Evolutionary conservation across 1,140 invertebrate genomes (phyloP).

Genomic region (Oscheius sp.): DNA sequence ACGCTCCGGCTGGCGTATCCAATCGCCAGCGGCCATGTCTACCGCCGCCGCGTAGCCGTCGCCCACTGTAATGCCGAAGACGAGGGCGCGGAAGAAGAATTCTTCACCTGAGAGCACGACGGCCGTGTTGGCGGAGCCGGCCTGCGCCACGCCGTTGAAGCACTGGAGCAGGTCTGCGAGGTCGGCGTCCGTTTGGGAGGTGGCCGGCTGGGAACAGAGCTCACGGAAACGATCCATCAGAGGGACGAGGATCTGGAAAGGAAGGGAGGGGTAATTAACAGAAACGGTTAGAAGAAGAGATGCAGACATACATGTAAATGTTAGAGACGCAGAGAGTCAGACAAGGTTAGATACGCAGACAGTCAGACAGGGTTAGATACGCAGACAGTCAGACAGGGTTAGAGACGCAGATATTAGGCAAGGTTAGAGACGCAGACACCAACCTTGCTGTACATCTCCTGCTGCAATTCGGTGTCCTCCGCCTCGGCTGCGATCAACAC

Average conservation of each 20-base stretch:
- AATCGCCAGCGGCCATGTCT: too few relatives aligned
- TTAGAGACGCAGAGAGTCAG: too few relatives aligned
- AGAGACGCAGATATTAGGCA: too few relatives aligned
- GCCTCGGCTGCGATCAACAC: conserved; percentile 35
- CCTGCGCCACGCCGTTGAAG: conserved; percentile 36
- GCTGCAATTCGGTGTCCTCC: conserved; percentile 24
- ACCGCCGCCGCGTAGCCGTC: not conserved
- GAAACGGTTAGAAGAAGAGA: too few relatives aligned
- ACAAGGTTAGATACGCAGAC: too few relatives aligned
- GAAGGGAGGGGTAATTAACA: not conserved
- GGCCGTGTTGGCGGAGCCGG: conserved; percentile 24
- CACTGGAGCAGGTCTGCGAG: conserved; percentile 37
- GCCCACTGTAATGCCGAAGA: not conserved
- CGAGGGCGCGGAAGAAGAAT: not conserved
- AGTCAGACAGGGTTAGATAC: too few relatives aligned
- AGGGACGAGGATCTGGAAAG: conserved; percentile 32
- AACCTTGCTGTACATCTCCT: conserved; percentile 36
- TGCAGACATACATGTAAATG: too few relatives aligned
- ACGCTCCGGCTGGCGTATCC: too few relatives aligned
- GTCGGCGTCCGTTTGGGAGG: conserved; percentile 11
- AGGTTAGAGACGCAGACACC: not conserved
- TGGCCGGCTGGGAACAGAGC: not conserved
- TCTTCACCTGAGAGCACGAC: conserved; percentile 29
- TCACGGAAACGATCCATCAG: conserved; percentile 16
- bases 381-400: too few relatives aligned